These are phyloP conservation scores for Mionectes olivaceus DNA, from an alignment of 2,797 vertebrate species.

Conservation along the genomic window DNA sequence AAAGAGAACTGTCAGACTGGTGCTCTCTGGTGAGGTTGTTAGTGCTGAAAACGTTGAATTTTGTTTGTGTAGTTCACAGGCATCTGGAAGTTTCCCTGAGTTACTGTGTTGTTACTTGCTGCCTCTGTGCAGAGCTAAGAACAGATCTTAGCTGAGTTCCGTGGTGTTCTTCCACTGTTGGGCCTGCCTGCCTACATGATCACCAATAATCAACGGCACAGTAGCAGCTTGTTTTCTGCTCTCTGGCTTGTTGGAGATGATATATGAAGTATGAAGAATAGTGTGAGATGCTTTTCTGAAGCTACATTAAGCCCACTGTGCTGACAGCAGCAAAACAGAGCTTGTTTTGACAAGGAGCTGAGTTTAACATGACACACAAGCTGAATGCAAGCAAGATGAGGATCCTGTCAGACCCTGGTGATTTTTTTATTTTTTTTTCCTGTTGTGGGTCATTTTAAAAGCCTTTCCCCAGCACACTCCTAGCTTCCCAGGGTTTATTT, in stretches of 20 bases:
- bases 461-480: not conserved
- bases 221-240: conserved; percentile 60
- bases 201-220: conserved; percentile 24
- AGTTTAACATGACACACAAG: conserved; percentile 44
- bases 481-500: not conserved
- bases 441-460: conserved; percentile 30
- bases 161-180: not conserved
- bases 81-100: not conserved
- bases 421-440: not conserved
- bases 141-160: not conserved
- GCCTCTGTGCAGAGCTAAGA: not conserved
- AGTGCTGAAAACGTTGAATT: not conserved
- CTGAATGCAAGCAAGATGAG: not conserved
- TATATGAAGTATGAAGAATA: conserved; percentile 59
- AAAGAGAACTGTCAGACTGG: not conserved
- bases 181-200: conserved; percentile 13
- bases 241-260: conserved; percentile 61
- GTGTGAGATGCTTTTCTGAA: conserved; percentile 65
- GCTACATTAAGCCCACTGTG: conserved; percentile 62
- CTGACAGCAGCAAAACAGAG: conserved; percentile 66
- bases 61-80: not conserved
- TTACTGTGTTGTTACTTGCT: not conserved
- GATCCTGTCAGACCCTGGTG: not conserved
- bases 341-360: conserved; percentile 61
- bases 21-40: not conserved